These are phyloP conservation scores for Drosophila suboccidentalis DNA, from an alignment of 2,888 invertebrate species.

Conservation along the genomic window DNA sequence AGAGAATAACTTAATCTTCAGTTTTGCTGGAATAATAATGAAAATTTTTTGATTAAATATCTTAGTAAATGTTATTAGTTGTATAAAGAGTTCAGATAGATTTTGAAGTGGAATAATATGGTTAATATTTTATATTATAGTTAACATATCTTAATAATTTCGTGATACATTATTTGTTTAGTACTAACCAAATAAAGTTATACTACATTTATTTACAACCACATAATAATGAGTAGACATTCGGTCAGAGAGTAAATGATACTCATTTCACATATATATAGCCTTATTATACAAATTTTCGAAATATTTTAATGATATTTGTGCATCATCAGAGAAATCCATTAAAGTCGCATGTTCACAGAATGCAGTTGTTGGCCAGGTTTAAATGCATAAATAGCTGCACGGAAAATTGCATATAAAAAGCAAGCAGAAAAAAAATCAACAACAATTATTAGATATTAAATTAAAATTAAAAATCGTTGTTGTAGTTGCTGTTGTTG, in stretches of 20 bases:
- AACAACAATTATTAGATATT: constrained; percentile 78
- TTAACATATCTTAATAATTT: neutral
- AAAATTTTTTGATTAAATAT: too few species aligned
- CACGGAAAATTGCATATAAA: constrained; percentile 47
- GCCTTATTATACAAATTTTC: constrained; percentile 46
- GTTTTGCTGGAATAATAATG: too few species aligned
- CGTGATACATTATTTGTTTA: neutral
- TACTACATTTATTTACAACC: neutral
- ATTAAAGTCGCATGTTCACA: constrained; percentile 58
- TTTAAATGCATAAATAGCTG: constrained; percentile 67
- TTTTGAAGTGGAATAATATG: too few species aligned
- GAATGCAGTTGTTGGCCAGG: constrained; percentile 63
- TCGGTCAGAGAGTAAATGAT: constrained; percentile 1
- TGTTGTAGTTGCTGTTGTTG: constrained; percentile 37
- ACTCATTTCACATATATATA: constrained; percentile 28
- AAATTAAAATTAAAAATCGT: constrained; percentile 73
- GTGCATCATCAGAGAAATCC: constrained; percentile 69
- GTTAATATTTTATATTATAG: too few species aligned
- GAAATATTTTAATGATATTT: constrained; percentile 39
- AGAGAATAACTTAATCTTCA: too few species aligned
- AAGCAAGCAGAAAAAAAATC: constrained; percentile 26
- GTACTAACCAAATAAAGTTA: neutral
- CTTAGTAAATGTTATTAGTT: too few species aligned
- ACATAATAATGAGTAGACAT: constrained; percentile 9
- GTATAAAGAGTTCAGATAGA: too few species aligned